Conservation (phyloP, 2,797 vertebrate genomes). For the Sebastes baramenuke region DNA sequence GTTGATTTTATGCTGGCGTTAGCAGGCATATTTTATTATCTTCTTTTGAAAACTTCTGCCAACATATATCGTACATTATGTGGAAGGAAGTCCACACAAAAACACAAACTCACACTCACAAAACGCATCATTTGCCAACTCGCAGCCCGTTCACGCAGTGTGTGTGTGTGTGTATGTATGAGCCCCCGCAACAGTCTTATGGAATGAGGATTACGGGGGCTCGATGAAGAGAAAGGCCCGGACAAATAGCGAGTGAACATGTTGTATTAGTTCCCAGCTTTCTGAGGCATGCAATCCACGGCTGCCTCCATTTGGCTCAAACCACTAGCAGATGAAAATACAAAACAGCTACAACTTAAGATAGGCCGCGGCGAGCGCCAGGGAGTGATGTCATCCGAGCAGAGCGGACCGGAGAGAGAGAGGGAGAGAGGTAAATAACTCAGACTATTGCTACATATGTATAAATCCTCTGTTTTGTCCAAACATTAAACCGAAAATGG, state of each 20-base stretch:
- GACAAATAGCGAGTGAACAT: conserved; percentile 66
- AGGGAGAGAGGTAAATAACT: conserved; percentile 54
- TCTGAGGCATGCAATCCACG: conserved; percentile 76
- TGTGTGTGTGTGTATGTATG: conserved; percentile 1
- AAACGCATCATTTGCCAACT: conserved; percentile 21
- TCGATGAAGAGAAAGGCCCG: conserved; percentile 51
- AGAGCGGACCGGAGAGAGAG: conserved; percentile 30
- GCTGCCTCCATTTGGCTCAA: conserved; percentile 78
- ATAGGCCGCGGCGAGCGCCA: conserved; percentile 61
- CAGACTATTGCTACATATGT: conserved; percentile 57
- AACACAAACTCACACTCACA: conserved; percentile 15
- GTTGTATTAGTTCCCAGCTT: conserved; percentile 77
- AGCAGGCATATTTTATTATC: background rate
- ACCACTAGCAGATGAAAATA: conserved; percentile 80
- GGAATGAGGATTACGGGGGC: conserved; percentile 57
- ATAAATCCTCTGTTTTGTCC: conserved; percentile 49
- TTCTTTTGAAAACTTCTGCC: background rate
- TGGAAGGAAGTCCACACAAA: background rate
- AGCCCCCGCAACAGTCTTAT: conserved; percentile 1
- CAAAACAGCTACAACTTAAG: conserved; percentile 78
- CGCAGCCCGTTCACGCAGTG: conserved; percentile 19
- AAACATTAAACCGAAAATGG: conserved; percentile 33
- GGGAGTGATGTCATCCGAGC: conserved; percentile 75
- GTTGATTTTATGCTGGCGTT: background rate
- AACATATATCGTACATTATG: background rate